Conservation (phyloP, 2,797 vertebrate species). For the Spinus olivaceus region DNA sequence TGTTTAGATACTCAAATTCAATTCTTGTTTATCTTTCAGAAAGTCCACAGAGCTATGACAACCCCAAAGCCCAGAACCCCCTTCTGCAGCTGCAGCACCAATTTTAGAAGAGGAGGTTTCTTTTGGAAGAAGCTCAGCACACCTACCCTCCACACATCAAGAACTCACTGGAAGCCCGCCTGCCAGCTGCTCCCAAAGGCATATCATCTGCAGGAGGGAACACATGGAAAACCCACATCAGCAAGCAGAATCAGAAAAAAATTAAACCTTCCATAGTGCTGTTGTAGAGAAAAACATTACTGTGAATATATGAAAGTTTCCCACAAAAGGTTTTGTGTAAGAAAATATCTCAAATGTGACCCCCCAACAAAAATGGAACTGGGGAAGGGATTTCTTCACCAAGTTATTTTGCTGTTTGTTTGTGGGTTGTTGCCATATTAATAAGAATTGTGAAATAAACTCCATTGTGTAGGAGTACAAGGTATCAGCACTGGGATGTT, state of each 20-base stretch:
- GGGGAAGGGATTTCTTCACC: not conserved
- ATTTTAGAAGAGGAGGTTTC: conserved; percentile 5
- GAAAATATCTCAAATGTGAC: not conserved
- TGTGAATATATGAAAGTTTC: not conserved
- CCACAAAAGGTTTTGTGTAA: not conserved
- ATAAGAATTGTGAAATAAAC: not conserved
- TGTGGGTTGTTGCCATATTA: not conserved
- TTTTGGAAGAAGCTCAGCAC: conserved; percentile 8
- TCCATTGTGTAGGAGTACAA: not conserved
- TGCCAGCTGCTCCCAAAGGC: conserved; percentile 80
- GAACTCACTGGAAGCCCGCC: conserved; percentile 90
- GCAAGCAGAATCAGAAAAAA: not conserved
- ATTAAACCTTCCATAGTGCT: not conserved
- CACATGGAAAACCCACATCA: not conserved
- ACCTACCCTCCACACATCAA: conserved; percentile 92
- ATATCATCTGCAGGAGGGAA: conserved; percentile 82
- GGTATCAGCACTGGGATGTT: not conserved
- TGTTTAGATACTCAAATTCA: not conserved
- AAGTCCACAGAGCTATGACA: not conserved
- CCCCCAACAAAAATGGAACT: not conserved
- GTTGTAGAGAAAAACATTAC: not conserved
- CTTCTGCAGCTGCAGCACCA: not conserved
- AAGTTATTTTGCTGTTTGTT: not conserved
- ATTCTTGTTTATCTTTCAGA: not conserved
- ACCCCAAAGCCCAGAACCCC: not conserved